Conservation (phyloP, 2,113 vertebrate genomes). For the Thymallus thymallus region DNA sequence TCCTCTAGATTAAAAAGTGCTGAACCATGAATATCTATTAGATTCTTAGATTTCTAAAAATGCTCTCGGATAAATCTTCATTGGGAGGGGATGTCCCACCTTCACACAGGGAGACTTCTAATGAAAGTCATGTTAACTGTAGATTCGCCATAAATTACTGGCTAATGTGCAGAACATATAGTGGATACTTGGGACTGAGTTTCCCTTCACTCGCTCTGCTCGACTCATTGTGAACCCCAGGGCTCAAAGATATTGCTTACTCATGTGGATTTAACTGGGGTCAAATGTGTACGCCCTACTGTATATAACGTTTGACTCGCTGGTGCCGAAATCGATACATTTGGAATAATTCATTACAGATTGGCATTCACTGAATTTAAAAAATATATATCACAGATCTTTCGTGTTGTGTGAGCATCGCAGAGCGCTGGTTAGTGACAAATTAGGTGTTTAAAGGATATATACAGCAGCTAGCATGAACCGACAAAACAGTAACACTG, state of each 20-base stretch:
- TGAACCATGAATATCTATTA: conserved; percentile 73
- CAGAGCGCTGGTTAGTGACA: no score
- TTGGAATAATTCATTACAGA: neutral
- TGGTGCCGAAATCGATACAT: neutral
- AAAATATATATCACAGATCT: no score
- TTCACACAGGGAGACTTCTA: conserved; percentile 41
- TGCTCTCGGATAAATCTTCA: conserved; percentile 61
- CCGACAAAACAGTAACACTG: no score
- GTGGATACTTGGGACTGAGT: neutral
- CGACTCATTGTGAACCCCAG: conserved; percentile 4
- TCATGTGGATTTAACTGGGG: conserved; percentile 2
- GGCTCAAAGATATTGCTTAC: conserved; percentile 18
- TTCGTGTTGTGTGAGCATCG: no score
- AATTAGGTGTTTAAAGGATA: no score
- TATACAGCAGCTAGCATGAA: no score
- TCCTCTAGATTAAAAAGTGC: conserved; percentile 64
- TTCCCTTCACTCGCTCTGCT: neutral
- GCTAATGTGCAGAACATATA: conserved; percentile 42
- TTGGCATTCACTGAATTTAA: conserved; percentile 16
- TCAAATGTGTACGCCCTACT: neutral
- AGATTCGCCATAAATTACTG: conserved; percentile 40
- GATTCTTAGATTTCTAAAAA: conserved; percentile 57
- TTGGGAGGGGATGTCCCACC: conserved; percentile 40
- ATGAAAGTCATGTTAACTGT: conserved; percentile 53
- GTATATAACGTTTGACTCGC: neutral